phyloP scores from a whole-genome alignment of 1,140 invertebrate species.

The Campodea augens region DNA sequence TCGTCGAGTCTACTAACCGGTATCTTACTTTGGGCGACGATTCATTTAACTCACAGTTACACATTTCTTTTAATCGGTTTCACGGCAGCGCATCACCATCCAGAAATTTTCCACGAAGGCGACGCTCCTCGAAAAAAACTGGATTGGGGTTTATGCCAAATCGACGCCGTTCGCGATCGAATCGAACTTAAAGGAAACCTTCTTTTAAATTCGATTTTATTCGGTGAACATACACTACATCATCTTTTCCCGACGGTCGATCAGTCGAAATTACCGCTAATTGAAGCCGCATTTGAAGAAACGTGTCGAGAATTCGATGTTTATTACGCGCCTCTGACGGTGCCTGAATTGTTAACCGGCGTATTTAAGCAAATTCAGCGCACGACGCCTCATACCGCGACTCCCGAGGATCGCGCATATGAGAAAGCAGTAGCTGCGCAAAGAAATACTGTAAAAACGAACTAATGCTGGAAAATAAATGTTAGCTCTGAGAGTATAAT shows the following conservation, averaged over 20 bases:
- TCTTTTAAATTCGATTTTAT: constrained; percentile 16
- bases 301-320: constrained; percentile 18
- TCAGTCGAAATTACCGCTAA: constrained; percentile 17
- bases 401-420: too few species aligned
- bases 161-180: constrained; percentile 19
- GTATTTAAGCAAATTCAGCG: constrained; percentile 16
- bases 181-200: constrained; percentile 13
- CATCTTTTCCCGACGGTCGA: constrained; percentile 22
- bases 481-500: too few species aligned
- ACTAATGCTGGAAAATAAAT: too few species aligned
- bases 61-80: constrained; percentile 13
- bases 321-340: constrained; percentile 6
- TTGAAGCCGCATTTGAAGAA: constrained; percentile 14
- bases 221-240: constrained; percentile 21
- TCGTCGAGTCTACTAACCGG: not conserved
- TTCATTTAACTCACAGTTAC: constrained; percentile 11
- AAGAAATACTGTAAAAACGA: too few species aligned
- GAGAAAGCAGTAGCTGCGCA: too few species aligned
- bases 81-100: constrained; percentile 17
- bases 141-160: constrained; percentile 15
- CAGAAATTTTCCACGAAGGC: constrained; percentile 18
- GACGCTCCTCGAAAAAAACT: constrained; percentile 10
- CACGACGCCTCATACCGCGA: constrained; percentile 9
- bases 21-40: constrained; percentile 12
- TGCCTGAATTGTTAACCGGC: constrained; percentile 16